These are phyloP conservation scores for Clarias magur DNA, from an alignment of 2,113 vertebrate genomes.

Conservation along the genomic window DNA sequence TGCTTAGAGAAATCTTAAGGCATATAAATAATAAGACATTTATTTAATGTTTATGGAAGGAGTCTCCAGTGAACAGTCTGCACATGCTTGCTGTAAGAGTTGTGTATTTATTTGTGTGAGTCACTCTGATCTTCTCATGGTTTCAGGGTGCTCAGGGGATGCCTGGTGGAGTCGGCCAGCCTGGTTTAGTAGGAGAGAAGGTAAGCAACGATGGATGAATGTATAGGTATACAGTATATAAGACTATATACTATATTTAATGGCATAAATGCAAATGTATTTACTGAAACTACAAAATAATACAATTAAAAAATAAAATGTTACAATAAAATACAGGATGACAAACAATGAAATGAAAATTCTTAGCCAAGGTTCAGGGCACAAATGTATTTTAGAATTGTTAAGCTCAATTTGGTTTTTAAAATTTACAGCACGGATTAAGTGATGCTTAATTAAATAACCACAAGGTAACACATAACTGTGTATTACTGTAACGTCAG, in stretches of 20 bases:
- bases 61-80: background rate
- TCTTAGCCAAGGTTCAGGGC: background rate
- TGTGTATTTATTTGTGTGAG: conserved; percentile 21
- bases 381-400: background rate
- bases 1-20: background rate
- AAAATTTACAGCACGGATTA: background rate
- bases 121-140: conserved; percentile 48
- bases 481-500: background rate
- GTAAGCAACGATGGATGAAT: conserved; percentile 62
- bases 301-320: background rate
- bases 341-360: background rate
- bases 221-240: too few relatives aligned
- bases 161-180: conserved; percentile 83
- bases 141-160: conserved; percentile 77
- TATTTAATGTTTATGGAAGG: background rate
- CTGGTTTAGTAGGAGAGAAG: conserved; percentile 87
- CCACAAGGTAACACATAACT: background rate
- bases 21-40: background rate
- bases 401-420: background rate
- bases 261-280: background rate
- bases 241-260: too few relatives aligned
- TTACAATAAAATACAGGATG: background rate
- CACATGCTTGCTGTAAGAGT: background rate
- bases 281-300: background rate
- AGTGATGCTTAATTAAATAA: background rate